These are phyloP conservation scores for Drosophila greeni DNA, from an alignment of 2,888 invertebrate genomes.

Conservation along the genomic window DNA sequence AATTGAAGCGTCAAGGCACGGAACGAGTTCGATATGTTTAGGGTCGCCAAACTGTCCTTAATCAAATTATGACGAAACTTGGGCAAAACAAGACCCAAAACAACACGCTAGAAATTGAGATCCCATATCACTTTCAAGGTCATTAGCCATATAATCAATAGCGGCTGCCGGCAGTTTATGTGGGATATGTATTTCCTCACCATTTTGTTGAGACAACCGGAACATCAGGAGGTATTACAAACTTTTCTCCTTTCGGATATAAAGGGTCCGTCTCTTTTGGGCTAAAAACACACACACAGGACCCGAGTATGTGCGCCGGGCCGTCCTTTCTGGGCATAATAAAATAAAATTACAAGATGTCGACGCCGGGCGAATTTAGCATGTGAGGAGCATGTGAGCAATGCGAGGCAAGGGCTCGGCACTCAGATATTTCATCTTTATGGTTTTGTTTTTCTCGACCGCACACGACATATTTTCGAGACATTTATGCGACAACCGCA, in stretches of 20 bases:
- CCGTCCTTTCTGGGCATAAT: constrained; percentile 46
- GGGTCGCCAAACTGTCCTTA: constrained; percentile 30
- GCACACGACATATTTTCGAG: constrained; percentile 37
- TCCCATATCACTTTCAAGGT: constrained; percentile 42
- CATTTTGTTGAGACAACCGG: constrained; percentile 45
- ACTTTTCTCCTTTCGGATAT: constrained; percentile 45
- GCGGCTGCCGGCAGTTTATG: constrained; percentile 41
- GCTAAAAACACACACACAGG: constrained; percentile 6
- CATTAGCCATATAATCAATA: constrained; percentile 48
- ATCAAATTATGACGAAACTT: constrained; percentile 45
- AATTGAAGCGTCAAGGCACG: neutral
- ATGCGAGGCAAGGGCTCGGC: constrained; percentile 22
- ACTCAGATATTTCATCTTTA: constrained; percentile 49
- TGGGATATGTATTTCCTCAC: constrained; percentile 43
- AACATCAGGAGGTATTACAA: constrained; percentile 44
- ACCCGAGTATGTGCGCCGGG: constrained; percentile 10
- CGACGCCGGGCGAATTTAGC: constrained; percentile 39
- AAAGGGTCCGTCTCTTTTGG: constrained; percentile 41
- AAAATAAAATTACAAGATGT: constrained; percentile 61
- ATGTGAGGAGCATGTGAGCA: constrained; percentile 39
- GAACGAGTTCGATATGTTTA: neutral
- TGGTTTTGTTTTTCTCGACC: constrained; percentile 36
- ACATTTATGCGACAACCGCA: constrained; percentile 43
- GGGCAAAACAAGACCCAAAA: constrained; percentile 30
- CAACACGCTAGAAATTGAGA: constrained; percentile 22